Conservation (phyloP, 2,113 vertebrate species). For the Clarias magur region DNA sequence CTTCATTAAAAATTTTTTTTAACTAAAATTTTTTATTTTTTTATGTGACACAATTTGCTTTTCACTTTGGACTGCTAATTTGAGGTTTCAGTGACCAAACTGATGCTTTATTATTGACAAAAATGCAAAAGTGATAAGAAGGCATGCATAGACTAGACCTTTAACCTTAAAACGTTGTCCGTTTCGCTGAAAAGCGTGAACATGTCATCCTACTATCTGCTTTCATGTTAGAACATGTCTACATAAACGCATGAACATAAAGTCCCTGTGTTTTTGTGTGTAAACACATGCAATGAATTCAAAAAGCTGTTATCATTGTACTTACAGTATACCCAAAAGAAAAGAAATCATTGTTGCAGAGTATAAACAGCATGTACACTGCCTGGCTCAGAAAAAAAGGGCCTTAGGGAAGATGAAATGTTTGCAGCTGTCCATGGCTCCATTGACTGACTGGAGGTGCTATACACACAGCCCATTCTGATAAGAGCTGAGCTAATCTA, state of each 20-base stretch:
- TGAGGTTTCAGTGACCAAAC: not conserved
- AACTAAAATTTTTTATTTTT: not conserved
- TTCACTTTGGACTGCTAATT: not conserved
- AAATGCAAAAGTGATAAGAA: too few relatives aligned
- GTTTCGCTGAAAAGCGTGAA: not conserved
- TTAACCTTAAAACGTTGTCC: not conserved
- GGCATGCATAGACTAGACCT: not conserved
- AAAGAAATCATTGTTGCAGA: conserved; percentile 14
- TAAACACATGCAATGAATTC: conserved; percentile 13
- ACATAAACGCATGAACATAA: not conserved
- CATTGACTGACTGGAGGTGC: conserved; percentile 50
- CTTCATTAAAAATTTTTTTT: not conserved
- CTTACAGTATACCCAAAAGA: not conserved
- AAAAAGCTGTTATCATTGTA: conserved; percentile 16
- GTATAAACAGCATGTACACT: conserved; percentile 6
- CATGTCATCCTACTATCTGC: conserved; percentile 3
- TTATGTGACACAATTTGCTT: not conserved
- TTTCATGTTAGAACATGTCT: conserved; percentile 4
- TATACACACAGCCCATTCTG: conserved; percentile 63
- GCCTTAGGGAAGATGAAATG: not conserved
- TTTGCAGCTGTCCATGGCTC: not conserved
- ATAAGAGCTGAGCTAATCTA: conserved; percentile 68
- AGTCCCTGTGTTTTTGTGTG: not conserved
- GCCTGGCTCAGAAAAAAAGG: not conserved
- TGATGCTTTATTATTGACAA: not conserved